Evolutionary conservation across 2,888 invertebrate genomes (phyloP), one percentile per base, ranked within the genome.

Genomic region (Drosophila formosana): DNA sequence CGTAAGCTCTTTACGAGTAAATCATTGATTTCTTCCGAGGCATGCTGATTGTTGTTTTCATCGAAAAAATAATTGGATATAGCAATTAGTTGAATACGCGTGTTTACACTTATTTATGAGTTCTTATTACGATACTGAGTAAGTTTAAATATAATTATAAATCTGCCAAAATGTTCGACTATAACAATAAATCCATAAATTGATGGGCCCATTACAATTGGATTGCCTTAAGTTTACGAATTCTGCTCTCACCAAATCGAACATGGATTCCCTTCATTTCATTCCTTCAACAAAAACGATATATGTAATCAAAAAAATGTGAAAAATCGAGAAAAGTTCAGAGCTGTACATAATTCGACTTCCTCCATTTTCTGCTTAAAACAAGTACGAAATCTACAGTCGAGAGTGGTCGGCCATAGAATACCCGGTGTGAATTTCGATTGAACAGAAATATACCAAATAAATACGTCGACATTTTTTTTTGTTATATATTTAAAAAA

Each of bases 121-220:
- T 84, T 89, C 87, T 77, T 91, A 85, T 87, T 91, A 91, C 82
- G 91, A 91, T 85, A 77, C 90, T 66, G 91, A 91, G 91, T 91
- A 91, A 91, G 91, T 90, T 71, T 69, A 75, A 75, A 67, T 68
- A 87, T 78, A 68, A 67, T 60, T 58, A 66, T 23, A 65, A 41
- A 37, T 51, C 23, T 11, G 7, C 25, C 46, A 41, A 34, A 11
- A 3, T 28, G 9, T 13, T 25, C 13, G 52, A 49, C 39, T 53
- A 37, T 5, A 30, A 30, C 18, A 55, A 41, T 26, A n/a, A 11
- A 0, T 5, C 3, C 1, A 37, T 11, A 56, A 37, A 34, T 43
- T 11, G 6, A 13, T 18, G 41, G 11, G 18, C 28, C 9, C 23
- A 7, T 32, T 57, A 18, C 1, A 2, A 37, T 26, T 25, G 8